These are phyloP conservation scores for Cyrtodaria siliqua DNA, from an alignment of 2,888 invertebrate genomes.

Conservation along the genomic window DNA sequence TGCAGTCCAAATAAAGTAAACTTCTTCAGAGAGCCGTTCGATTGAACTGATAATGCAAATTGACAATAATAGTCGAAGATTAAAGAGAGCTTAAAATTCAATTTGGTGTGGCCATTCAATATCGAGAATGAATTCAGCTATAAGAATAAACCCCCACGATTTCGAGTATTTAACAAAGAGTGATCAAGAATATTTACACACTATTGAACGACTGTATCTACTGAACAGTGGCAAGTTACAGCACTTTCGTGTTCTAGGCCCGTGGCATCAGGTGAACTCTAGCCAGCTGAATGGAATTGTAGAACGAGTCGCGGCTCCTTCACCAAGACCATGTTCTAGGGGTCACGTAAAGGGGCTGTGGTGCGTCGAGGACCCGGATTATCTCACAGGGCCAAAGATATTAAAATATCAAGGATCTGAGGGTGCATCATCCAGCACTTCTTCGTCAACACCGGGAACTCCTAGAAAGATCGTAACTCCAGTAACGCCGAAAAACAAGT, in stretches of 20 bases:
- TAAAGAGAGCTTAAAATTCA: conserved; percentile 40
- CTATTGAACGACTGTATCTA: conserved; percentile 55
- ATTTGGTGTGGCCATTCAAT: conserved; percentile 29
- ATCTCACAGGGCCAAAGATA: conserved; percentile 56
- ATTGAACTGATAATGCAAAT: too few species aligned
- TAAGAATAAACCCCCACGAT: conserved; percentile 58
- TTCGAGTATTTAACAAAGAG: conserved; percentile 65
- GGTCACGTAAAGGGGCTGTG: conserved; percentile 67
- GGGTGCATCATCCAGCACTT: not conserved
- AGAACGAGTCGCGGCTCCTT: conserved; percentile 64
- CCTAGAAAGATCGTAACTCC: conserved; percentile 16
- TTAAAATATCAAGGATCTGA: conserved; percentile 49
- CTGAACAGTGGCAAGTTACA: conserved; percentile 68
- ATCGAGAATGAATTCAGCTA: conserved; percentile 56
- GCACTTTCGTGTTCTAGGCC: conserved; percentile 68
- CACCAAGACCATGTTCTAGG: conserved; percentile 63
- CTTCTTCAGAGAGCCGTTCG: too few species aligned
- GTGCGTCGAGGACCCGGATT: conserved; percentile 69
- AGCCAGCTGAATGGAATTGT: conserved; percentile 61
- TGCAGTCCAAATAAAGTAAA: too few species aligned
- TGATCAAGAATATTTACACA: conserved; percentile 58
- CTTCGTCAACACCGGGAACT: not conserved
- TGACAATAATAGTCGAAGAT: not conserved
- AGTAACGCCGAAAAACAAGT: conserved; percentile 48
- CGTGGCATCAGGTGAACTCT: conserved; percentile 70